Evolutionary conservation across 2,888 invertebrate species (phyloP).

Genomic region (Gymnosoma rotundatum): DNA sequence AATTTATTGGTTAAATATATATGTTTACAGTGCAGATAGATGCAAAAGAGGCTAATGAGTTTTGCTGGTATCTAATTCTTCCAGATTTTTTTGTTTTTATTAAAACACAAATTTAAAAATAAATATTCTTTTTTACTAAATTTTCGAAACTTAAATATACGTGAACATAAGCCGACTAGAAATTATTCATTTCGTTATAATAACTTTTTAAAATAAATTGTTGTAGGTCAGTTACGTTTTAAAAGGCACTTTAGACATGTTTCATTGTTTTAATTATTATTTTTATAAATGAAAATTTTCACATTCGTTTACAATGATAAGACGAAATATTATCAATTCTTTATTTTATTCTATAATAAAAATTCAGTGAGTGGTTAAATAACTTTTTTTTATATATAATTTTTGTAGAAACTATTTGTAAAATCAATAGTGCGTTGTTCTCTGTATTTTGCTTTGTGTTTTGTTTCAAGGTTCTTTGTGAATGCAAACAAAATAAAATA

Average conservation of each 20-base stretch:
- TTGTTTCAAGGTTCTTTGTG: conserved; percentile 1
- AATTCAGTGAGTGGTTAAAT: too few relatives aligned
- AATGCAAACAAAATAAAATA: not conserved
- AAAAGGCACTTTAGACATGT: not conserved
- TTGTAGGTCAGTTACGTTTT: conserved; percentile 12
- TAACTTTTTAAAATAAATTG: not conserved
- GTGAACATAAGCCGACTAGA: too few relatives aligned
- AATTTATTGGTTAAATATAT: too few relatives aligned
- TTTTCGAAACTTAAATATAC: too few relatives aligned
- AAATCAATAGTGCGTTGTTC: not conserved
- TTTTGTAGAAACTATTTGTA: not conserved
- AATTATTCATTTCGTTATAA: too few relatives aligned
- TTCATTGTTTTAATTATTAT: not conserved
- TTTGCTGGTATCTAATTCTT: too few relatives aligned
- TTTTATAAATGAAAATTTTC: conserved; percentile 12
- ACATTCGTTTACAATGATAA: conserved; percentile 24
- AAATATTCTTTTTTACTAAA: too few relatives aligned
- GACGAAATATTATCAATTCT: conserved; percentile 6
- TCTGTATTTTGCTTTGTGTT: not conserved
- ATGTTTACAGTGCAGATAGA: too few relatives aligned
- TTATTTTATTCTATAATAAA: not conserved
- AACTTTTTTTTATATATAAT: not conserved
- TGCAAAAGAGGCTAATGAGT: too few relatives aligned
- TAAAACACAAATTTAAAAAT: too few relatives aligned
- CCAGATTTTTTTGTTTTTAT: too few relatives aligned